Conservation (phyloP, 2,113 vertebrate genomes). For the Uropsilus gracilis region DNA sequence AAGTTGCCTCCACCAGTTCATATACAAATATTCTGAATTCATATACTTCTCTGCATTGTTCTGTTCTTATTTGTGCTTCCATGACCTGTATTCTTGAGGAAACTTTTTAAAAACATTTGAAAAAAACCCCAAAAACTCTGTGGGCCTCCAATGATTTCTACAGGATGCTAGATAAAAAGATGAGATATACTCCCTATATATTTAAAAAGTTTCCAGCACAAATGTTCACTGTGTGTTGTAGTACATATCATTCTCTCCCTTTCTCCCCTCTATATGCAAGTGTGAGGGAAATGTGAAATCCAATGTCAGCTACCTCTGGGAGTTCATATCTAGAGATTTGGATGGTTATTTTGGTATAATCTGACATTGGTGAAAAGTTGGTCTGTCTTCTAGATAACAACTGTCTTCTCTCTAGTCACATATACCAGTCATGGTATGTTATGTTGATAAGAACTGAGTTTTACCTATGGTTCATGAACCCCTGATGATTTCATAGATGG, state of each 20-base stretch:
- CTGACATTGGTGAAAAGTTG: not conserved
- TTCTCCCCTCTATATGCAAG: not conserved
- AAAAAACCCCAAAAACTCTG: not conserved
- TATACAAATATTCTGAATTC: not conserved
- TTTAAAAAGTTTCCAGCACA: not conserved
- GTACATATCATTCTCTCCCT: not conserved
- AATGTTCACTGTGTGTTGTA: not conserved
- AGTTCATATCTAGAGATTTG: not conserved
- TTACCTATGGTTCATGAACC: too few relatives aligned
- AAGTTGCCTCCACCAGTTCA: not conserved
- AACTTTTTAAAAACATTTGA: too few relatives aligned
- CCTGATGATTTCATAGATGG: too few relatives aligned
- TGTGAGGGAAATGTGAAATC: not conserved
- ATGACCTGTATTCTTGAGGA: not conserved
- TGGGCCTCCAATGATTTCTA: not conserved
- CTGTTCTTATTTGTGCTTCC: not conserved
- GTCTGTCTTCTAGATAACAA: not conserved
- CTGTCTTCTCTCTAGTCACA: not conserved
- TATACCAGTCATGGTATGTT: not conserved
- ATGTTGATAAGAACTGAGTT: not conserved
- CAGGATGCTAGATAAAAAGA: not conserved
- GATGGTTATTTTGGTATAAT: not conserved
- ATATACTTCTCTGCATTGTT: not conserved
- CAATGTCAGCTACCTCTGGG: not conserved
- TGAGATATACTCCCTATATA: not conserved